Base-by-base conservation (phyloP, 2,113 vertebrate genomes). In the Notarius quadriscutis region DNA sequence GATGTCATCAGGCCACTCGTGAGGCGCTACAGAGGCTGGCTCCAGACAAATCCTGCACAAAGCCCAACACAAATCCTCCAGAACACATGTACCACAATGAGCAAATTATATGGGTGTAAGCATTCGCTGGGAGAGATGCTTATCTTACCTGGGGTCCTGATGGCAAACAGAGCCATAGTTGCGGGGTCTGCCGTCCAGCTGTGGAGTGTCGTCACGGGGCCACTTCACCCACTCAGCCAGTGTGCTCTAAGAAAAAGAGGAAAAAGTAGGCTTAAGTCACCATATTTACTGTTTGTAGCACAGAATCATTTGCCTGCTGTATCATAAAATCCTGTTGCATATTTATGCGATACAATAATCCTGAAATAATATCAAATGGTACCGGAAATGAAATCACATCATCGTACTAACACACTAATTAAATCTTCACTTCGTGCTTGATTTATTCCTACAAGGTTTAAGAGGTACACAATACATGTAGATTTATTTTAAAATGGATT, bases 1-100 rank as follows among this genome's bases (percentile, higher is more conserved):
- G 95, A 99, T 99, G 93, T 99, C 98, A 91, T 99, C 97, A 0
- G 97, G 96, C 98, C 98, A 99, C 89, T 99, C 97, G 0, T 99
- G 98, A 0, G 98, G 98, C 15, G 97, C 92, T 87, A 96, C 97
- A 0, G 98, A 99, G 75, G 97, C 98, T 3, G 98, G 98, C 92
- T 99, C 98, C 53, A 97, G 95, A 93, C 98, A 99, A 41, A 97
- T 97, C 94, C 98, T 99, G 93, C 53, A 87, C 20, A 89, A 69
- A 75, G 60, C 20, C 27, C 30, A 65, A 51, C 1, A 65, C 58
- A 69, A 41, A 67, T 51, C 18, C 9, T 69, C 10, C 8, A 84
- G 34, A 81, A 50, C 15, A 27, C 1, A 1, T 11, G 80, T 57
- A 55, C 4, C 10, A 51, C 7, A 8, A 12, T 74, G 18, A 58